These are phyloP conservation scores for Griposia aprilina DNA, from an alignment of 2,888 invertebrate species.

Conservation along the genomic window DNA sequence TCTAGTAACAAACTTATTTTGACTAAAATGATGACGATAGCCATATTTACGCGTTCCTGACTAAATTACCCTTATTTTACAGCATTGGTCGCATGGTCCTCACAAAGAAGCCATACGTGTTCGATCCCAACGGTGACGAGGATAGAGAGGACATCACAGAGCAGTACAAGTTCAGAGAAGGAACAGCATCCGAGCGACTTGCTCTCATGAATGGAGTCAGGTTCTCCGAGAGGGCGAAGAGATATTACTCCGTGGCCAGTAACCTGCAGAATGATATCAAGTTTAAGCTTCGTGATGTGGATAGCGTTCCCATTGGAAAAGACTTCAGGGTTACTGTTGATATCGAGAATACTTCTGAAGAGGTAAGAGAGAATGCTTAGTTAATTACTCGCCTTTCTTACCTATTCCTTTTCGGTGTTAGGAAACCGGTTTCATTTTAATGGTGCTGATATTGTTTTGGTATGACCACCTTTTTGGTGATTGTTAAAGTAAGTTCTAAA, in stretches of 20 bases:
- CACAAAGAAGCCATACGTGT: conserved; percentile 93
- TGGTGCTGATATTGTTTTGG: neutral
- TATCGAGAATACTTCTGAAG: conserved; percentile 91
- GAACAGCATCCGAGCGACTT: conserved; percentile 93
- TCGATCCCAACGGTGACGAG: conserved; percentile 93
- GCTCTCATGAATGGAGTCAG: conserved; percentile 94
- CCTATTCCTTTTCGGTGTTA: no score
- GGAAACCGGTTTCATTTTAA: neutral
- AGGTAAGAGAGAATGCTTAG: conserved; percentile 74
- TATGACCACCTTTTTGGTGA: neutral
- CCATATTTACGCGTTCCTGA: neutral
- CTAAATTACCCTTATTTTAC: conserved; percentile 36
- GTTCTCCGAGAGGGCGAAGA: conserved; percentile 92
- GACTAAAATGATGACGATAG: neutral
- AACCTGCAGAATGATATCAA: conserved; percentile 91
- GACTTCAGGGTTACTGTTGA: conserved; percentile 92
- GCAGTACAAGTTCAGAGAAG: conserved; percentile 93
- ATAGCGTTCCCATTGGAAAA: conserved; percentile 93
- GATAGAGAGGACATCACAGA: conserved; percentile 93
- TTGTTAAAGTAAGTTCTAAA: neutral
- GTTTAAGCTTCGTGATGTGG: conserved; percentile 92
- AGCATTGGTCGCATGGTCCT: conserved; percentile 94
- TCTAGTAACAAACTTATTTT: neutral
- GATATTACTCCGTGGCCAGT: conserved; percentile 91
- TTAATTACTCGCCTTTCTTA: neutral